Conservation (phyloP, 2,113 vertebrate genomes). For the Scatophagus argus region DNA sequence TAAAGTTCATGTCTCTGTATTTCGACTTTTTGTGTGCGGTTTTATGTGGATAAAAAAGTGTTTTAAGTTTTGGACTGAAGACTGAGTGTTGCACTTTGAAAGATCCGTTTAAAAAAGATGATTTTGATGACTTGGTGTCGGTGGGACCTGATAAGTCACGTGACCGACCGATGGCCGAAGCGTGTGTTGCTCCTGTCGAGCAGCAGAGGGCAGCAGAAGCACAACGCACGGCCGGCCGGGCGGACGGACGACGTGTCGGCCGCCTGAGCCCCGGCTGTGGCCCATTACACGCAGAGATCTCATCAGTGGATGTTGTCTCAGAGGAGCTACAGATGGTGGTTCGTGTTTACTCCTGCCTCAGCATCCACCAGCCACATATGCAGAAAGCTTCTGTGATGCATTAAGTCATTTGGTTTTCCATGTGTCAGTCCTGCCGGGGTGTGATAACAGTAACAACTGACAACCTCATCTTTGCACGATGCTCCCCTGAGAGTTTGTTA, state of each 20-base stretch:
- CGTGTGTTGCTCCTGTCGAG: neutral
- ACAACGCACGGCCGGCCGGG: neutral
- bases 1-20: no score
- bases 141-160: no score
- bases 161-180: no score
- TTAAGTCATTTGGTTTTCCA: conserved; percentile 28
- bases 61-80: no score
- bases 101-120: no score
- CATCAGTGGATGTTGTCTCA: conserved; percentile 15
- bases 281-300: conserved; percentile 15
- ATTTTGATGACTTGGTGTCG: no score
- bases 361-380: conserved; percentile 10
- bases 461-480: conserved; percentile 3
- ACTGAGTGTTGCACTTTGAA: no score
- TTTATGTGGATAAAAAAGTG: no score
- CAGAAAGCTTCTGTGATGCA: conserved; percentile 30
- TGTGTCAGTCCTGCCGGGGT: conserved; percentile 44
- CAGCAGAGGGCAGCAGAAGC: conserved; percentile 65
- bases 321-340: conserved; percentile 36
- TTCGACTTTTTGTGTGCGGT: no score
- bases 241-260: neutral
- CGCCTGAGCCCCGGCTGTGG: neutral
- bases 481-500: conserved; percentile 31
- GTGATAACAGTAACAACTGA: conserved; percentile 35
- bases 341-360: conserved; percentile 32